Conservation (phyloP, 2,113 vertebrate genomes). For the Spheniscus mendiculus region DNA sequence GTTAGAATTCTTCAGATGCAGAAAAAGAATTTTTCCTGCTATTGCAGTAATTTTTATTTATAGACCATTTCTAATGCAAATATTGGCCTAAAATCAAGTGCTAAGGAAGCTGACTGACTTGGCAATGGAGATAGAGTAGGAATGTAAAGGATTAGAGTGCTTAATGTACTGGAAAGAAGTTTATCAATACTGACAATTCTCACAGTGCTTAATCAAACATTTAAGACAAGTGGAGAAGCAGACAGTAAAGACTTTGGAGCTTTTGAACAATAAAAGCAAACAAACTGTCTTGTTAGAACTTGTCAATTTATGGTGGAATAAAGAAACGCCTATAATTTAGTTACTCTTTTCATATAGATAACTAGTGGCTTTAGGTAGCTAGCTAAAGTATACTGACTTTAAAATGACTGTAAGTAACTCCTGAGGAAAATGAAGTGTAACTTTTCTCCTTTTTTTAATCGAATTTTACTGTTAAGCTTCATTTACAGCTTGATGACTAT, state of each 20-base stretch:
- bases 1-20: not conserved
- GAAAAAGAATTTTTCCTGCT: not conserved
- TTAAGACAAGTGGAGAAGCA: constrained; percentile 70
- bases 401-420: not conserved
- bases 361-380: not conserved
- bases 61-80: constrained; percentile 23
- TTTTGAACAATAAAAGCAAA: constrained; percentile 72
- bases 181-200: constrained; percentile 80
- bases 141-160: constrained; percentile 74
- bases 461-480: not conserved
- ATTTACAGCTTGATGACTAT: not conserved
- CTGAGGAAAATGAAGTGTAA: not conserved
- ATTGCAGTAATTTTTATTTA: constrained; percentile 29
- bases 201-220: constrained; percentile 78
- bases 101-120: constrained; percentile 20
- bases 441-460: not conserved
- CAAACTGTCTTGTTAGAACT: constrained; percentile 71
- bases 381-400: not conserved
- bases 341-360: constrained; percentile 25
- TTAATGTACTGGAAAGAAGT: constrained; percentile 76
- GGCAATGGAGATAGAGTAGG: constrained; percentile 53
- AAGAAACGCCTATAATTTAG: constrained; percentile 36
- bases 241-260: constrained; percentile 49
- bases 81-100: constrained; percentile 46
- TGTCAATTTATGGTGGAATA: constrained; percentile 68